Evolutionary conservation across 2,113 vertebrate species (phyloP).

Genomic region (Sciurus niger): DNA sequence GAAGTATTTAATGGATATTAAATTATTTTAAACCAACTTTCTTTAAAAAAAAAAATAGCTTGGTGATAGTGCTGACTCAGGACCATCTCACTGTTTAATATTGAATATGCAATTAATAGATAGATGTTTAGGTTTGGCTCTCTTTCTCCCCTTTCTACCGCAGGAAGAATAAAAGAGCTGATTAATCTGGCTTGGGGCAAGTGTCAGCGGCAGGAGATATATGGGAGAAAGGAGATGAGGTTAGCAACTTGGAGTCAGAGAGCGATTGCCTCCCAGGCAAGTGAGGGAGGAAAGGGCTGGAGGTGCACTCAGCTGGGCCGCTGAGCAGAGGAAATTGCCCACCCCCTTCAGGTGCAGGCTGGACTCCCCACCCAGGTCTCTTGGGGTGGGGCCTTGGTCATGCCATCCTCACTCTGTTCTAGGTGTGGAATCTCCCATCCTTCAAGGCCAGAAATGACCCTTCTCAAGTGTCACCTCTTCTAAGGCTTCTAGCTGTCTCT

Average conservation of each 20-base stretch:
- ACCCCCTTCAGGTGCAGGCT: not conserved
- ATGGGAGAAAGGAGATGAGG: constrained; percentile 74
- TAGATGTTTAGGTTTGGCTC: constrained; percentile 78
- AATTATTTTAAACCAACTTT: constrained; percentile 81
- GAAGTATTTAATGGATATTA: constrained; percentile 79
- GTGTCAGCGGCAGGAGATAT: constrained; percentile 68
- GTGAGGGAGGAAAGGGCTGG: not conserved
- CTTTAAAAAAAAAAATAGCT: constrained; percentile 37
- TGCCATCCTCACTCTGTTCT: not conserved
- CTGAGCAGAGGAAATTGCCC: accelerated
- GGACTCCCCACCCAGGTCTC: not conserved
- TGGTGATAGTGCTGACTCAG: constrained; percentile 78
- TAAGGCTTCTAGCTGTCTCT: not conserved
- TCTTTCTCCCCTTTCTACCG: not conserved
- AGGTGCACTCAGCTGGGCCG: not conserved
- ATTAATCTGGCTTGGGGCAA: constrained; percentile 79
- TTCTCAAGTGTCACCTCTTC: not conserved
- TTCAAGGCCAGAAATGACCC: not conserved
- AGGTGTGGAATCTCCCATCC: not conserved
- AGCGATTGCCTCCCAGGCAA: constrained; percentile 41
- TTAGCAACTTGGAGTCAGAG: constrained; percentile 65
- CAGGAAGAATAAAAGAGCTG: constrained; percentile 73
- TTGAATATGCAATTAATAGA: constrained; percentile 83
- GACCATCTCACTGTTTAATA: constrained; percentile 75
- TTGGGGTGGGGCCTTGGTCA: not conserved